These are phyloP conservation scores for Myrmecophaga tridactyla DNA, from an alignment of 2,113 vertebrate species.

Conservation along the genomic window DNA sequence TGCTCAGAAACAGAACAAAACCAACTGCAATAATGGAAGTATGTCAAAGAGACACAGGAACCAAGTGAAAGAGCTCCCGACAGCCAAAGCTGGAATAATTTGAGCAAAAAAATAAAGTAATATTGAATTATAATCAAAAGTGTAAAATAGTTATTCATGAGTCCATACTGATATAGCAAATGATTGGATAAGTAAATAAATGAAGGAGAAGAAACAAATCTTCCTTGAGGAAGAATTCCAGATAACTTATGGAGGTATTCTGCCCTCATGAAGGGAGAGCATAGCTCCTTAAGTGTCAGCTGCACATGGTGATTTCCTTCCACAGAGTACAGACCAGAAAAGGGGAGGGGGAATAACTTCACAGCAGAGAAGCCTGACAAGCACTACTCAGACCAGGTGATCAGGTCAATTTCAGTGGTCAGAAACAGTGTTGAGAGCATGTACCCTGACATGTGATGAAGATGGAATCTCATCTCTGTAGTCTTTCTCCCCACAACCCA, in stretches of 20 bases:
- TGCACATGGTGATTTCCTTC: not conserved
- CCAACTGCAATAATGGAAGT: no score
- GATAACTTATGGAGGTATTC: not conserved
- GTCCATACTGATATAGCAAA: not conserved
- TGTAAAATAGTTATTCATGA: not conserved
- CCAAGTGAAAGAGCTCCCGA: no score
- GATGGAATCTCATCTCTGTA: no score
- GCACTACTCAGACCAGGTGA: not conserved
- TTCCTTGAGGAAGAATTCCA: not conserved
- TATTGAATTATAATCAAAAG: no score
- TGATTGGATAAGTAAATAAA: not conserved
- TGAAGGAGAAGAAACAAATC: no score
- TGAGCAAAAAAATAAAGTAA: no score
- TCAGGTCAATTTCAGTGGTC: not conserved
- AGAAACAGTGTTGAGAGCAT: not conserved
- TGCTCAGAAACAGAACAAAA: no score
- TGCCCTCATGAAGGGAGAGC: not conserved
- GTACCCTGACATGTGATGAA: not conserved
- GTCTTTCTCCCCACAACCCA: no score
- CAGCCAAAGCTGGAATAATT: no score
- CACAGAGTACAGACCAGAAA: not conserved
- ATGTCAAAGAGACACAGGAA: no score
- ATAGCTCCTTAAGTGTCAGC: not conserved
- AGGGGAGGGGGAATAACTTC: not conserved
- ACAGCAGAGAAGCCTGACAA: not conserved